A percentile compares a stretch with the other conserved stretches of the same genome.
Conservation (phyloP, 1,140 invertebrate genomes). For the Leptinotarsa defecta region DNA sequence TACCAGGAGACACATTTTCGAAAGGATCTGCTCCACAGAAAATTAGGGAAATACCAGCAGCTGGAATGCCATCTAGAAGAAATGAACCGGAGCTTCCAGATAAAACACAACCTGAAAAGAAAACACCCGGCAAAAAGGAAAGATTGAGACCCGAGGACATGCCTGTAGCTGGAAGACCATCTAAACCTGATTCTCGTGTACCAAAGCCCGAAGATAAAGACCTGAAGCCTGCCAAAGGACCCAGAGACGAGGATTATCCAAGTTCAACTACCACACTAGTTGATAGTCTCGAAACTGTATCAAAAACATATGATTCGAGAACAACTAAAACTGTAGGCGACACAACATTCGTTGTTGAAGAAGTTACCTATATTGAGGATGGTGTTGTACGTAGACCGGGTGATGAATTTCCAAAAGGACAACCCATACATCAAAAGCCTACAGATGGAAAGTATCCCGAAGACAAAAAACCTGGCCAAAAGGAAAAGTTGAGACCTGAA, state of each 20-base stretch:
- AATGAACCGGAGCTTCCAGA: neutral
- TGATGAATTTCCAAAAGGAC: neutral
- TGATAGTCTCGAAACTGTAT: neutral
- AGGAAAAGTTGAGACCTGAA: neutral
- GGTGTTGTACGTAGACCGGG: neutral
- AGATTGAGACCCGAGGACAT: slow-evolving; percentile 18
- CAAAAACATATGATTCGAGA: neutral
- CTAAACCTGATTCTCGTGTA: neutral
- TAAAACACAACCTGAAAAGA: neutral
- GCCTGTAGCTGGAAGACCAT: slow-evolving; percentile 21
- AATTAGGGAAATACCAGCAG: slow-evolving; percentile 18
- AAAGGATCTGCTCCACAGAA: neutral
- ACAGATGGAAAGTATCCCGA: neutral
- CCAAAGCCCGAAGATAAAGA: slow-evolving; percentile 9
- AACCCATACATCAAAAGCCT: neutral
- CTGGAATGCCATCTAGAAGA: slow-evolving; percentile 8
- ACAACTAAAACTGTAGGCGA: neutral
- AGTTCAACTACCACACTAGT: neutral
- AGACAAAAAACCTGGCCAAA: neutral
- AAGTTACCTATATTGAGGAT: neutral
- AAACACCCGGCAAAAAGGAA: slow-evolving; percentile 58
- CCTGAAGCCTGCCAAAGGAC: neutral
- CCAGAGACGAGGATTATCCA: neutral
- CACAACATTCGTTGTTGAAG: neutral
- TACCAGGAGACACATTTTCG: neutral